A percentile compares a stretch with the other conserved stretches of the same genome.
These are phyloP conservation scores for Dicerorhinus sumatrensis DNA, from an alignment of 2,113 vertebrate species.

Conservation along the genomic window DNA sequence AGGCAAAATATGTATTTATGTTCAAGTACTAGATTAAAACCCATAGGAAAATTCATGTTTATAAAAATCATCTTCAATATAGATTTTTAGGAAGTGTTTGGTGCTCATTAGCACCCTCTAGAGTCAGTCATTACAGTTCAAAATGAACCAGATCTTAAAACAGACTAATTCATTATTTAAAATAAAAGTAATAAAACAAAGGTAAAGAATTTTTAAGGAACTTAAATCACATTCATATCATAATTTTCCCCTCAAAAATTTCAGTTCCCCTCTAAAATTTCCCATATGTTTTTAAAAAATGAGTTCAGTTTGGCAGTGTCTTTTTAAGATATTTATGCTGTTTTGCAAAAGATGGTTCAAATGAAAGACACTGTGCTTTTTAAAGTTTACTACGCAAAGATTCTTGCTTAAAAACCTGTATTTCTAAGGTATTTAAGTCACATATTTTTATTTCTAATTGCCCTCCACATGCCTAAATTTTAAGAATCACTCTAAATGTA, in stretches of 20 bases:
- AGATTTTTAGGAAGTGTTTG: not conserved
- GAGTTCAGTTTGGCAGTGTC: not conserved
- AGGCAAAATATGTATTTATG: constrained; percentile 19
- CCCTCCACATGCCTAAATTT: not conserved
- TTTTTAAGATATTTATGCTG: not conserved
- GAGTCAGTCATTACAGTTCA: constrained; percentile 52
- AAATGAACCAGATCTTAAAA: constrained; percentile 47
- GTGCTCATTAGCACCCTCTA: constrained; percentile 82
- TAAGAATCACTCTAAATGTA: constrained; percentile 9
- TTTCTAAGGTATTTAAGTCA: not conserved
- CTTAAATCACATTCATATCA: not conserved
- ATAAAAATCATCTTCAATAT: constrained; percentile 36
- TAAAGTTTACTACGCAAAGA: not conserved
- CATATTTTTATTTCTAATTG: not conserved
- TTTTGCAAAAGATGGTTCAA: not conserved
- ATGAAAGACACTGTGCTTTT: not conserved
- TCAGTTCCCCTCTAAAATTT: not conserved
- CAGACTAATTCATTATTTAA: constrained; percentile 43
- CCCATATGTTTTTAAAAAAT: not conserved
- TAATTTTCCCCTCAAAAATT: not conserved
- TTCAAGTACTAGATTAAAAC: constrained; percentile 57
- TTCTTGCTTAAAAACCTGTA: not conserved
- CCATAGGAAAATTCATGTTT: not conserved
- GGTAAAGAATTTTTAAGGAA: constrained; percentile 21
- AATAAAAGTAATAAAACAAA: constrained; percentile 35